Base-by-base conservation (phyloP, 2,797 vertebrate species). In the Amniataba percoides region DNA sequence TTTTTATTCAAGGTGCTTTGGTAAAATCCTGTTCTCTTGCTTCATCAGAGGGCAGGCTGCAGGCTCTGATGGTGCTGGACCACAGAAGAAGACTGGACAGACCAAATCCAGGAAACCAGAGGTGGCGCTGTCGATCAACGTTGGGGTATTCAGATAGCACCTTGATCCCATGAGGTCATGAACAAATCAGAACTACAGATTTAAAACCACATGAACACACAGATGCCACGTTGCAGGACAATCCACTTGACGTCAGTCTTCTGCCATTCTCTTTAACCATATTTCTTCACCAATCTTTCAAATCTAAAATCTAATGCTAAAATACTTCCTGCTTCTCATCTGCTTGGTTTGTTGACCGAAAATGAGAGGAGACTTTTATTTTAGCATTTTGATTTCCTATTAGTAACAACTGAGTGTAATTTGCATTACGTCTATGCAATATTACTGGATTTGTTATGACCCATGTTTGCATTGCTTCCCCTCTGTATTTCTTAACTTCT, bases 71-170 rank as follows among this genome's bases (percentile, higher is more conserved):
- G 69, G n/a, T 45, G 46, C 40, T 1, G 87, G 75, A 57, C 66
- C 78, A 13, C 91, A 86, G 65, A 90, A 77, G 80, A 95, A 92
- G 57, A 52, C 66, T 2, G 90, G 75, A 55, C 43, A 73, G 48
- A 75, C 71, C 71, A 96, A 95, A 86, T 64, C 78, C 74, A 94
- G 94, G 77, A 96, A 95, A 82, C 93, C 94, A 72, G 95, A 96
- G 89, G 93, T 95, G 87, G 91, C 91, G n/a, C 92, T 96, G 59
- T 96, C 95, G 1, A 96, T 96, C 86, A 96, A 86, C 15, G 95
- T 96, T 7, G 94, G 95, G 25, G 87, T 87, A 9, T 96, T 96
- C 87, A 95, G 92, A 94, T 95, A 95, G 82, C 74, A 49, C 21
- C 64, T 34, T 11, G 27, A 59, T 65, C 53, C n/a, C 15, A 19